Evolutionary conservation across 2,888 invertebrate genomes (phyloP).

Genomic region (Caenorhabditis drosophilae): DNA sequence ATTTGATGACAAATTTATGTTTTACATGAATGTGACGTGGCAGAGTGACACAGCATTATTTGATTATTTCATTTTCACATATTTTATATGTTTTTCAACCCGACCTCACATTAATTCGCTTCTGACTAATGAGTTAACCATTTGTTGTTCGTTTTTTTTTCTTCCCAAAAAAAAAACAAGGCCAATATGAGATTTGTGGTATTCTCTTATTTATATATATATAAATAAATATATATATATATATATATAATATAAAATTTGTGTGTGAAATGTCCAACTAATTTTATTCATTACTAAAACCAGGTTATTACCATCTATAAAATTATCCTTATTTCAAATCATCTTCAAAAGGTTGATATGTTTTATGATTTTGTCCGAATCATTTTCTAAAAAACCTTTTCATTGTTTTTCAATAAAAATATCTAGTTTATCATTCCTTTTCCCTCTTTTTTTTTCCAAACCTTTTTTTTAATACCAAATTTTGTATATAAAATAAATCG

Average conservation of each 20-base stretch:
- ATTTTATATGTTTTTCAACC: no score
- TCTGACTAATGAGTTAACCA: slow-evolving; percentile 6
- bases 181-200: neutral
- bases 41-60: no score
- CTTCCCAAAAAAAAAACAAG: neutral
- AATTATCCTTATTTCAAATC: neutral
- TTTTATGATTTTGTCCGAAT: neutral
- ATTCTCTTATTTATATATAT: no score
- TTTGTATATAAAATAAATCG: no score
- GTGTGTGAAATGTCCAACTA: slow-evolving; percentile 1
- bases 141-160: neutral
- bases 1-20: no score
- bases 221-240: no score
- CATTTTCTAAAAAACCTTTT: no score
- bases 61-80: no score
- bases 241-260: no score
- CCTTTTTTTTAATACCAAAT: no score
- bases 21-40: no score
- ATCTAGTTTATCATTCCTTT: neutral
- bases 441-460: neutral
- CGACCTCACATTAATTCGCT: slow-evolving; percentile 3
- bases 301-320: neutral
- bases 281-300: neutral
- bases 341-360: no score
- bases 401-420: neutral